Evolutionary conservation across 2,888 invertebrate species (phyloP), one percentile per base, ranked within the genome.

Genomic region (Phengaris arion): DNA sequence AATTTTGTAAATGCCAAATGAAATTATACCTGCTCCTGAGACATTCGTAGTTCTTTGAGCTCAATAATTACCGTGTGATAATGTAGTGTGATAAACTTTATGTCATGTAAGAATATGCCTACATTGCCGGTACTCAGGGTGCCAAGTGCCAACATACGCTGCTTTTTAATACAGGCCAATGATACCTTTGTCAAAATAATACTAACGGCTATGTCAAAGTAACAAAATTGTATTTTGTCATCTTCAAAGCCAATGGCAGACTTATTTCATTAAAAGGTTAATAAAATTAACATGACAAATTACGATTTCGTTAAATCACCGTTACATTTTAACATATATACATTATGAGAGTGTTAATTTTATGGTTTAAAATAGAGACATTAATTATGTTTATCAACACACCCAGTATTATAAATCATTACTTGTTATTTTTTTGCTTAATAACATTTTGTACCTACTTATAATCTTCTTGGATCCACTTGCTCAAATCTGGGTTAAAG

Each of bases 341-440:
- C 8, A 48, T n/a, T 57, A 57, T n/a, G 54, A 57, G 13, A n/a
- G 55, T 57, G 55, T 57, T 57, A 57, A 57, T 57, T 57, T 57
- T n/a, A 15, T 15, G 55, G n/a, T 57, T 57, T 57, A 8, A 57
- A 57, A 8, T 57, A n/a, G 7, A 57, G 55, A 57, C 55, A 57
- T 15, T 57, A 6, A 57, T 57, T n/a, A 15, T 57, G 7, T n/a
- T 57, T n/a, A 57, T 57, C 1, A 57, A 57, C 2, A 57, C 6
- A 6, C 15, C 2, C n/a, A n/a, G 15, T 7, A n/a, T 57, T 55
- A 7, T 55, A 55, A 55, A 55, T 55, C n/a, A 55, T 55, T n/a
- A 55, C 7, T 7, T n/a, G 7, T 55, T 55, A 2, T n/a, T n/a
- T 13, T n/a, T 8, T n/a, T 57, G 8, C 6, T 48, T 5, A 48